Evolutionary conservation across 2,113 vertebrate species (phyloP).

Genomic region (Oryctolagus cuniculus): mOryCun1.1 NC_091433.1:149101001-149101500

Average conservation of each 20-base stretch:
- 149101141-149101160: slow-evolving; percentile 63
- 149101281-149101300: slow-evolving; percentile 18
- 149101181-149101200: slow-evolving; percentile 28
- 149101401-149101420: neutral
- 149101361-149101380: slow-evolving; percentile 15
- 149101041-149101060: slow-evolving; percentile 83
- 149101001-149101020: slow-evolving; percentile 81
- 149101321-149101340: slow-evolving; percentile 6
- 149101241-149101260: slow-evolving; percentile 6
- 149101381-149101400: neutral
- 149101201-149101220: slow-evolving; percentile 23
- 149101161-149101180: slow-evolving; percentile 57
- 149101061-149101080: slow-evolving; percentile 78
- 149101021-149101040: slow-evolving; percentile 83
- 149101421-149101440: neutral
- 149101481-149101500: neutral
- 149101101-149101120: slow-evolving; percentile 75
- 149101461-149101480: neutral
- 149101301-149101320: slow-evolving; percentile 15
- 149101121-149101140: slow-evolving; percentile 76
- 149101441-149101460: neutral
- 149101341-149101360: neutral
- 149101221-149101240: slow-evolving; percentile 14
- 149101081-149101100: slow-evolving; percentile 66
- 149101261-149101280: slow-evolving; percentile 30